phyloP scores from a whole-genome alignment of 2,113 vertebrate species.

The Piprites chloris region DNA sequence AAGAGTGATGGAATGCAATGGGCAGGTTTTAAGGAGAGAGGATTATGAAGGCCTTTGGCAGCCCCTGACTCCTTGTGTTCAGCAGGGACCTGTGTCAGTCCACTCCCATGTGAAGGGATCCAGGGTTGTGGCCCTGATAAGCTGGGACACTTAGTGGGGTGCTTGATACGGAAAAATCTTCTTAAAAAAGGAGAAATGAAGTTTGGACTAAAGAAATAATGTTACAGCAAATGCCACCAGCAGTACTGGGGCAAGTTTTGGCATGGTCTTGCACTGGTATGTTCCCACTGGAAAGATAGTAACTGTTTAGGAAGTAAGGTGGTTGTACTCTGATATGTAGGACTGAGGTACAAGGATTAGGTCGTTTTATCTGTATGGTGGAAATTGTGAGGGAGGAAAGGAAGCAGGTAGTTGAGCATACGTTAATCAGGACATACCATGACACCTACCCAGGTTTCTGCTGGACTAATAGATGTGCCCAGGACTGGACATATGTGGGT shows the following conservation, averaged over 20 bases:
- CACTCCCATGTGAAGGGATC: background rate
- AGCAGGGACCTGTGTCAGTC: fast-evolving
- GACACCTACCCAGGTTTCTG: background rate
- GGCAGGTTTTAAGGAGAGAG: background rate
- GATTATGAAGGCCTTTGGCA: background rate
- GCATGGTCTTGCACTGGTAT: background rate
- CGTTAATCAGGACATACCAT: background rate
- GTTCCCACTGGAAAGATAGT: fast-evolving
- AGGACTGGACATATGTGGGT: background rate
- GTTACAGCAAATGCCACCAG: background rate
- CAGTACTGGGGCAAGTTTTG: background rate
- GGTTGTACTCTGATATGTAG: background rate
- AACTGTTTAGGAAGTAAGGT: background rate
- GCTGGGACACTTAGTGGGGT: no score
- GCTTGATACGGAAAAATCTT: background rate
- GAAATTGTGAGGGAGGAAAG: background rate
- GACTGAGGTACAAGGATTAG: background rate
- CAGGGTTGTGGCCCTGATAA: background rate
- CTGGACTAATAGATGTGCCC: background rate
- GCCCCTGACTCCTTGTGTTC: background rate
- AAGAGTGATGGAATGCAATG: background rate
- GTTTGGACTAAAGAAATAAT: background rate
- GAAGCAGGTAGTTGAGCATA: background rate
- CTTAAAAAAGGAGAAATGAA: background rate
- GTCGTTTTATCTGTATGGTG: background rate